Evolutionary conservation across 2,797 vertebrate genomes (phyloP), one percentile per base, ranked within the genome.

Genomic region (Silurus lanzhouensis): DNA sequence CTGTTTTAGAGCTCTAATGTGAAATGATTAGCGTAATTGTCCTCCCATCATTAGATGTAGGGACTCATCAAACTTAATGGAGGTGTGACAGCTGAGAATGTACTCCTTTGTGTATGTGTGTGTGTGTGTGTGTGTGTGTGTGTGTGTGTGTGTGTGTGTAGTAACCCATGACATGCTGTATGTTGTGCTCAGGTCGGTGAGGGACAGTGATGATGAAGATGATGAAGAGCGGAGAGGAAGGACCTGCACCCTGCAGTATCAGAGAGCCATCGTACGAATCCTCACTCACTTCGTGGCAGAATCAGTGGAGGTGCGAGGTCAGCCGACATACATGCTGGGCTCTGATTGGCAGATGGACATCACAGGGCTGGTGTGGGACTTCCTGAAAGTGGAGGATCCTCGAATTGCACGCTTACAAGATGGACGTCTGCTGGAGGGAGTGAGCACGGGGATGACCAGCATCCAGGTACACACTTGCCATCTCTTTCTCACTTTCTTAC

Each of bases 291-390:
- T 99, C 3, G 96, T 98, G 22, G 95, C 97, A 0, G 97, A 99
- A 89, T 94, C 95, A 0, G 89, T 95, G 0, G 95, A 95, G 17
- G 93, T 95, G 0, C 95, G 95, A 90, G 95, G 95, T 0, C 97
- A 96, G 91, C 95, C 93, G 46, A 92, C 90, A 85, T 96, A 94
- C 91, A 93, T 99, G 94, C 94, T 99, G 71, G 95, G 96, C 81
- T 93, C 96, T 0, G 96, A 98, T 31, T 99, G 97, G 98, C 98
- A 98, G 90, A 93, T 97, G 31, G 98, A 99, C 92, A 95, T 99
- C 90, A 98, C 97, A 0, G 96, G 97, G 89, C 91, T 99, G 86
- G 97, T 99, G 63, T 95, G 92, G 84, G 97, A 97, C 89, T 98
- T 97, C 88, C 93, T 98, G 94, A 98, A 98, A 63, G 94, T 99